Percentiles rank a stretch among this genome's conserved stretches.
Evolutionary conservation across 2,888 invertebrate genomes (phyloP).

Genomic region (Hylaea fasciaria): DNA sequence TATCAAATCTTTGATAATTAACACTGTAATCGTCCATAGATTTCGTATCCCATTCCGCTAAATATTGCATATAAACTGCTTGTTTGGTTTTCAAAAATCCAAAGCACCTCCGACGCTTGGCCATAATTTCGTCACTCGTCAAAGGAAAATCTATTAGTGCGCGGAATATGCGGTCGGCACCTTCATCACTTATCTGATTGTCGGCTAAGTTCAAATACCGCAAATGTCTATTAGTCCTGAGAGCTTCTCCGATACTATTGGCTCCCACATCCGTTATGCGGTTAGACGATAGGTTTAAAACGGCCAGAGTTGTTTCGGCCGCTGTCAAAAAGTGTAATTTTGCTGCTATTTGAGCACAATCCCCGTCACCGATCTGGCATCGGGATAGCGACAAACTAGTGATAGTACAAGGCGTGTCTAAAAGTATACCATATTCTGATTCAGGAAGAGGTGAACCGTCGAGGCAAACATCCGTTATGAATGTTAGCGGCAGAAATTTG

Average conservation of each 20-base stretch:
- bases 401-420: slow-evolving; percentile 46
- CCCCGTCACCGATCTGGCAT: slow-evolving; percentile 59
- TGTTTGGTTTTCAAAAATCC: slow-evolving; percentile 43
- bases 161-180: slow-evolving; percentile 55
- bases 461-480: slow-evolving; percentile 56
- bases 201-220: slow-evolving; percentile 67
- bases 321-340: slow-evolving; percentile 47
- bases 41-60: slow-evolving; percentile 31
- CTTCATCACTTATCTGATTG: slow-evolving; percentile 61
- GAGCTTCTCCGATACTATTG: slow-evolving; percentile 55
- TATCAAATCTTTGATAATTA: slow-evolving; percentile 31
- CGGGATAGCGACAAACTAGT: slow-evolving; percentile 56
- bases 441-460: slow-evolving; percentile 54
- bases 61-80: slow-evolving; percentile 33
- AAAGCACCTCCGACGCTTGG: slow-evolving; percentile 44
- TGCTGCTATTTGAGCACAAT: slow-evolving; percentile 52
- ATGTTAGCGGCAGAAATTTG: slow-evolving; percentile 52
- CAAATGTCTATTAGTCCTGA: slow-evolving; percentile 66
- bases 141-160: slow-evolving; percentile 59
- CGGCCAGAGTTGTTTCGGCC: slow-evolving; percentile 51
- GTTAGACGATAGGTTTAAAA: slow-evolving; percentile 67
- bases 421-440: slow-evolving; percentile 53
- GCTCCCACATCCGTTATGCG: slow-evolving; percentile 65
- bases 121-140: slow-evolving; percentile 51
- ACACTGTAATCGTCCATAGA: slow-evolving; percentile 42